Evolutionary conservation across 2,888 invertebrate species (phyloP), one percentile per base, ranked within the genome.

Genomic region (Caenorhabditis uteleia): DNA sequence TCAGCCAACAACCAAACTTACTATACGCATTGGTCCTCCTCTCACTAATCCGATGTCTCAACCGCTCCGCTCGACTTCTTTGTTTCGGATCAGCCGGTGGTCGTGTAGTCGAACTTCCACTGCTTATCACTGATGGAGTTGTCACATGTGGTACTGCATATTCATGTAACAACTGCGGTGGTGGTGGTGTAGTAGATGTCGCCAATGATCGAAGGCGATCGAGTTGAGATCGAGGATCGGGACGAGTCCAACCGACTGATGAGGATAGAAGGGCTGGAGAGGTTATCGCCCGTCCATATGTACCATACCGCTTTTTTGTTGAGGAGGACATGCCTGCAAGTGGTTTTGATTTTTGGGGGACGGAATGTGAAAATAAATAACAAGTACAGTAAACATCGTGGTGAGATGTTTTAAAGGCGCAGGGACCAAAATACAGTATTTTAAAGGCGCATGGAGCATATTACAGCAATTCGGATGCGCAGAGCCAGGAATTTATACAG

Each of bases 251-350:
- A 25, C 59, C 67, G 43, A 70, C 67, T 10, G 64, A 54, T 7
- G 67, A 55, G 2, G 70, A 67, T 18, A 70, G 54, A 27, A 70
- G 39, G 3, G 70, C 70, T 23, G 70, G 70, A n/a, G 70, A 70
- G 6, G 70, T 70, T 43, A 57, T 55, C 20, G 70, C 67, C 33
- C 70, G 60, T 34, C 70, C 70, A 29, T 61, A 61, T 33, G 58
- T 27, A 34, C 67, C 67, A 49, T 67, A 67, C 51, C 56, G 50
- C 43, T 54, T 54, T 38, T 60, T 60, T 29, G 44, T 44, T 12
- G 60, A 60, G 59, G 59, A 59, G n/a, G n/a, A n/a, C n/a, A n/a
- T n/a, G n/a, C n/a, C n/a, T n/a, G n/a, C n/a, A n/a, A n/a, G n/a
- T n/a, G n/a, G n/a, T n/a, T n/a, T n/a, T n/a, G n/a, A n/a, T n/a